phyloP scores from a whole-genome alignment of 1,140 invertebrate genomes.

The Drosophila littoralis region DNA sequence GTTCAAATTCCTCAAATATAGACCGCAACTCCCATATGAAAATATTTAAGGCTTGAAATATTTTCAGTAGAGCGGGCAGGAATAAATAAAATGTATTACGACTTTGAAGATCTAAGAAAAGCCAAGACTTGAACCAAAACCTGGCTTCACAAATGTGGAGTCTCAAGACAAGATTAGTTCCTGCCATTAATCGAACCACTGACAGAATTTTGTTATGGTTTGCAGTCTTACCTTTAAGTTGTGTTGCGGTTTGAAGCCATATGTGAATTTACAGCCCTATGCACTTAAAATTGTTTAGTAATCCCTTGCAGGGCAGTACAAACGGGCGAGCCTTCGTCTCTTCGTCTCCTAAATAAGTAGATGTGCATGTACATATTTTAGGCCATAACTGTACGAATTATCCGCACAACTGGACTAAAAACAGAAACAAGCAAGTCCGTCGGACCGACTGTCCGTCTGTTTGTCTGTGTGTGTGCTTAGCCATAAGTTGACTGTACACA shows the following conservation, averaged over 20 bases:
- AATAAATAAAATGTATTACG: too few species aligned
- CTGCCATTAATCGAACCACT: too few species aligned
- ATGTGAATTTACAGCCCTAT: neutral
- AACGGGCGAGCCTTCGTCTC: neutral
- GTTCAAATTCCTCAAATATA: too few species aligned
- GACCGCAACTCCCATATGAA: too few species aligned
- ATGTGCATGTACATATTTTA: constrained; percentile 8
- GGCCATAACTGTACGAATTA: constrained; percentile 5
- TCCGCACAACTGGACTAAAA: neutral
- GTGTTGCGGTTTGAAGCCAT: neutral
- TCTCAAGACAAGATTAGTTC: too few species aligned
- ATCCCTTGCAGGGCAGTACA: neutral
- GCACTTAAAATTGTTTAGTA: neutral
- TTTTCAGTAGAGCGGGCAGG: too few species aligned
- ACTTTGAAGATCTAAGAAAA: too few species aligned
- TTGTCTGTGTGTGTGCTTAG: constrained; percentile 4
- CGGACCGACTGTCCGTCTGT: neutral
- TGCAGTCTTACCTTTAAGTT: too few species aligned
- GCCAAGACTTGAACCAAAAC: too few species aligned
- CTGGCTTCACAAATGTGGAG: too few species aligned
- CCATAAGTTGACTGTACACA: constrained; percentile 36
- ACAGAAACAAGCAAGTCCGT: neutral
- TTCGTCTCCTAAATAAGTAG: neutral
- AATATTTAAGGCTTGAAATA: too few species aligned
- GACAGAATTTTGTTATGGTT: too few species aligned